These are phyloP conservation scores for Montipora capitata DNA, from an alignment of 92 coral and sea anemone species.

Conservation along the genomic window DNA sequence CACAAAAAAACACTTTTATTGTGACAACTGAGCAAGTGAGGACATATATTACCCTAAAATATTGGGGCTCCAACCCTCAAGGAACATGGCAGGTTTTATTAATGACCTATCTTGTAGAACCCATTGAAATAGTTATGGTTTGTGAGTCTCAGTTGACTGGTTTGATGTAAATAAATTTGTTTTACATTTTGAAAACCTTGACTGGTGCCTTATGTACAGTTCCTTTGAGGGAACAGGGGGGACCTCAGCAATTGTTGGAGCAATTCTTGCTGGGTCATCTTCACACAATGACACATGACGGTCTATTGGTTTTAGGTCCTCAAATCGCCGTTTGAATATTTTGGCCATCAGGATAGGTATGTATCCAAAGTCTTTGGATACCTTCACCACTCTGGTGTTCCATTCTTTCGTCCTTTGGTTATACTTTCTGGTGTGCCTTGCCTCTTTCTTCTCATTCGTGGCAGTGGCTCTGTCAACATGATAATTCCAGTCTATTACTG, in stretches of 20 bases:
- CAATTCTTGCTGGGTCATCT: slow-evolving; percentile 44
- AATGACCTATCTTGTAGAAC: too few species aligned
- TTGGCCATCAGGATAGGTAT: slow-evolving; percentile 61
- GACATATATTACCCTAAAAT: too few species aligned
- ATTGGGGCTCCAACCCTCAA: too few species aligned
- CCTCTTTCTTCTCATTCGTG: slow-evolving; percentile 23
- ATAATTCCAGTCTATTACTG: slow-evolving; percentile 73
- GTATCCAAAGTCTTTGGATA: slow-evolving; percentile 52
- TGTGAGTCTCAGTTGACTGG: neutral
- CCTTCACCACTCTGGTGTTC: slow-evolving; percentile 54
- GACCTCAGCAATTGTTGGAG: slow-evolving; percentile 46
- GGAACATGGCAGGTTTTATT: too few species aligned
- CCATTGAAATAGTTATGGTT: neutral
- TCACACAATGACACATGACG: slow-evolving; percentile 35
- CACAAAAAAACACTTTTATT: too few species aligned
- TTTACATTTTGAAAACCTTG: slow-evolving; percentile 21
- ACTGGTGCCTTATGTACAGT: slow-evolving; percentile 38
- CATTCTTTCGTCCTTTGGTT: slow-evolving; percentile 63
- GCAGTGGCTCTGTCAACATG: slow-evolving; percentile 50
- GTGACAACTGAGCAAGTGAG: too few species aligned
- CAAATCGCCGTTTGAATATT: slow-evolving; percentile 32
- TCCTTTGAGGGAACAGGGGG: slow-evolving; percentile 53
- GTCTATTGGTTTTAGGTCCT: slow-evolving; percentile 24
- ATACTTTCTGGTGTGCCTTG: slow-evolving; percentile 51
- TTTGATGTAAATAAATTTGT: slow-evolving; percentile 26